Percentiles rank a stretch among this genome's conserved stretches.
Conservation (phyloP, 1,140 invertebrate species). For the Penaeus indicus region DNA sequence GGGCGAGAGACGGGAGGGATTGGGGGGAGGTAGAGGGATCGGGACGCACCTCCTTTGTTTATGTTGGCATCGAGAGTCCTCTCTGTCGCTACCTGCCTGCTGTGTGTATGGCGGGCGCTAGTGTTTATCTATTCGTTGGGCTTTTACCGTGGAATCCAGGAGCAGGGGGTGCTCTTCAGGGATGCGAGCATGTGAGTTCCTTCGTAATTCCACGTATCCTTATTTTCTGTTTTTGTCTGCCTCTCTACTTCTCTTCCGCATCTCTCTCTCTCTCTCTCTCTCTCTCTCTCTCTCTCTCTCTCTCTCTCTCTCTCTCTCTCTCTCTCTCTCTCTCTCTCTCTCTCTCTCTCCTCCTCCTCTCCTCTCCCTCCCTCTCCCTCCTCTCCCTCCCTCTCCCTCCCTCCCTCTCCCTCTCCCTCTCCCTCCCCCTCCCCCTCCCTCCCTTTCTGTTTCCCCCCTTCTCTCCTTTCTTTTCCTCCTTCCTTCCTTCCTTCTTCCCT, state of each 20-base stretch:
- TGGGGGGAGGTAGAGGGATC: too few relatives aligned
- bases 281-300: not conserved
- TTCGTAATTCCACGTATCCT: not conserved
- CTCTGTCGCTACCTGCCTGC: too few relatives aligned
- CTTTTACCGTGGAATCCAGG: too few relatives aligned
- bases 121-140: too few relatives aligned
- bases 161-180: not conserved
- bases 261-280: not conserved
- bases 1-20: too few relatives aligned
- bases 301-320: not conserved
- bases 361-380: not conserved
- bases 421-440: not conserved
- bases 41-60: too few relatives aligned
- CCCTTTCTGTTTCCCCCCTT: not conserved
- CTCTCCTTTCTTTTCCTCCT: not conserved
- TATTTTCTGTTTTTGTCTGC: not conserved
- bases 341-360: not conserved
- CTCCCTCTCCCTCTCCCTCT: too few relatives aligned
- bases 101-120: too few relatives aligned
- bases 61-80: too few relatives aligned
- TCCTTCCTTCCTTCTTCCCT: not conserved
- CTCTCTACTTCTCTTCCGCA: not conserved
- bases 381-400: not conserved
- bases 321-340: not conserved
- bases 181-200: not conserved